Percentiles rank a stretch among this genome's conserved stretches.
phyloP scores from a whole-genome alignment of 2,888 invertebrate genomes.

The Drosophila paranaensis region DNA sequence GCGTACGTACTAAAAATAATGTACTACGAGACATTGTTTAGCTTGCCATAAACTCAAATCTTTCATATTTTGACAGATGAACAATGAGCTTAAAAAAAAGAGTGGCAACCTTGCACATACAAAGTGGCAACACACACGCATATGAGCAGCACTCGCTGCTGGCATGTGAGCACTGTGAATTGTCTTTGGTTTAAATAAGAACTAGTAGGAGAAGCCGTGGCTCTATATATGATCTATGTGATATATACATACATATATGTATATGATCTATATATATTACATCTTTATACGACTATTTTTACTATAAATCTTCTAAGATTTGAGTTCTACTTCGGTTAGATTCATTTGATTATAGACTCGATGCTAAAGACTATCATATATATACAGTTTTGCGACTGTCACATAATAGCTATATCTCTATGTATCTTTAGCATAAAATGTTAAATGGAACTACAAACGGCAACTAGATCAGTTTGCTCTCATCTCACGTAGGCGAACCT shows the following conservation, averaged over 20 bases:
- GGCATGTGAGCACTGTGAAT: not conserved
- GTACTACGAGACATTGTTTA: not conserved
- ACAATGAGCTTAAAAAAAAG: not conserved
- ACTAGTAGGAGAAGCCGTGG: no score
- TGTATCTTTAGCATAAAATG: not conserved
- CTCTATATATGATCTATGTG: no score
- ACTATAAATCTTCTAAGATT: no score
- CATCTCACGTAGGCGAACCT: not conserved
- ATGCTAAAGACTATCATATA: no score
- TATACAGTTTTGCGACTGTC: no score
- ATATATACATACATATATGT: no score
- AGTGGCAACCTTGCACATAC: conserved; percentile 11
- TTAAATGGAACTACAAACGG: not conserved
- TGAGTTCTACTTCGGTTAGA: no score
- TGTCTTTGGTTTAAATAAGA: not conserved
- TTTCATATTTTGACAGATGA: not conserved
- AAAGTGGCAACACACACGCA: not conserved
- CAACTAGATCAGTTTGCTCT: not conserved
- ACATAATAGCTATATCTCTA: no score
- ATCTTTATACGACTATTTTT: no score
- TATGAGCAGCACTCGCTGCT: not conserved
- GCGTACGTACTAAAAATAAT: not conserved
- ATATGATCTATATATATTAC: no score
- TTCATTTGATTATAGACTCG: no score
- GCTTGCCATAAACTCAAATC: not conserved